These are phyloP conservation scores for Drosophila busckii DNA, from an alignment of 1,140 invertebrate species.

Conservation along the genomic window DNA sequence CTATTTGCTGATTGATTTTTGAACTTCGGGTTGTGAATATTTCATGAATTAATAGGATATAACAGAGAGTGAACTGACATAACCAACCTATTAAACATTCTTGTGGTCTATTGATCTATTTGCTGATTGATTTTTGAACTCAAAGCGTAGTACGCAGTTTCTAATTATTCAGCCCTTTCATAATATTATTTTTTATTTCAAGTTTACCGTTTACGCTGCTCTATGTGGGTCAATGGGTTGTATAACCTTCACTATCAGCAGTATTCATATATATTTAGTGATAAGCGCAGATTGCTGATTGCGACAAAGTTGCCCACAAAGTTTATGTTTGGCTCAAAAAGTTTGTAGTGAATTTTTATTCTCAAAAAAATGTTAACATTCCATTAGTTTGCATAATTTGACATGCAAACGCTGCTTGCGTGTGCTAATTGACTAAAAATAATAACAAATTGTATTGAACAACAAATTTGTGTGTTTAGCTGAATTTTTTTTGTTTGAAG, in stretches of 20 bases:
- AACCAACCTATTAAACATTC: no score
- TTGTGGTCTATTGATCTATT: no score
- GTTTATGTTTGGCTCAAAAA: conserved; percentile 20
- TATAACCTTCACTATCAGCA: conserved; percentile 41
- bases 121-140: no score
- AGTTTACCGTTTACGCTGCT: background rate
- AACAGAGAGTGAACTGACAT: no score
- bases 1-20: no score
- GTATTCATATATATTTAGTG: conserved; percentile 7
- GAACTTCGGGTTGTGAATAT: no score
- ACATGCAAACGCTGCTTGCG: conserved; percentile 19
- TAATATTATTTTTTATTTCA: background rate
- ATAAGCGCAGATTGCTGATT: conserved; percentile 32
- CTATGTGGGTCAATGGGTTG: conserved; percentile 38
- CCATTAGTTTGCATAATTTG: conserved; percentile 32
- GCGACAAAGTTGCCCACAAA: conserved; percentile 2
- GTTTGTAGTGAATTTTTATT: no score
- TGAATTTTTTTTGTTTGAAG: background rate
- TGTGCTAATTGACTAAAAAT: conserved; percentile 22
- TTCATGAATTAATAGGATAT: no score
- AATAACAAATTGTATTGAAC: conserved; percentile 16
- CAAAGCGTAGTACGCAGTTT: no score
- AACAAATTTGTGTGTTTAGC: conserved; percentile 15
- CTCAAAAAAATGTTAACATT: no score
- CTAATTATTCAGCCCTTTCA: no score